These are phyloP conservation scores for Torymus tubicola DNA, from an alignment of 2,888 invertebrate genomes.

Conservation along the genomic window DNA sequence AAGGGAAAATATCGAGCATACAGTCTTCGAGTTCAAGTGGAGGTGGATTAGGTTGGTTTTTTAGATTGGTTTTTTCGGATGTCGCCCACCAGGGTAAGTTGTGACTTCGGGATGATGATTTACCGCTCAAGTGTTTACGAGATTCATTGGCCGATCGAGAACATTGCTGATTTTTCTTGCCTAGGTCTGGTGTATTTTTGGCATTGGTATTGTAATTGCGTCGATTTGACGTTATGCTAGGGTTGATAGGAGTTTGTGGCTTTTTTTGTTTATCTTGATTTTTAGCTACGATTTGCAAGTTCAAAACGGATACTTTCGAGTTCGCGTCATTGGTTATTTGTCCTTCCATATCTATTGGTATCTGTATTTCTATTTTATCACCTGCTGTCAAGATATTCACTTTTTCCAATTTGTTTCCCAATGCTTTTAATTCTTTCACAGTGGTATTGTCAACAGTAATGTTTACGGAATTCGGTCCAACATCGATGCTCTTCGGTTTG, in stretches of 20 bases:
- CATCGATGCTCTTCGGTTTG: neutral
- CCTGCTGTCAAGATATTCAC: slow-evolving; percentile 62
- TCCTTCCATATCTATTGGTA: neutral
- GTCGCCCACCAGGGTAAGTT: slow-evolving; percentile 34
- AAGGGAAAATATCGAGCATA: neutral
- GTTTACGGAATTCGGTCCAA: neutral
- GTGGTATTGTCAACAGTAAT: neutral
- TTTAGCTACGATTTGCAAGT: neutral
- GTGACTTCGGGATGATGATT: neutral
- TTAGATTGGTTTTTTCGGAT: neutral
- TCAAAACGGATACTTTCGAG: slow-evolving; percentile 8
- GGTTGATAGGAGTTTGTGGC: neutral
- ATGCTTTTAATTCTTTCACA: slow-evolving; percentile 49
- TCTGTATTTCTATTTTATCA: slow-evolving; percentile 64
- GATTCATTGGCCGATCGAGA: too few relatives aligned
- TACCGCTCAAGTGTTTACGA: too few relatives aligned
- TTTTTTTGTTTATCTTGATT: neutral
- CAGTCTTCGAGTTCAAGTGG: neutral
- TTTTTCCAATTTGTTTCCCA: neutral
- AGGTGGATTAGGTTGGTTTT: neutral
- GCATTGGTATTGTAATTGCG: too few relatives aligned
- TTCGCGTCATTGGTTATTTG: neutral
- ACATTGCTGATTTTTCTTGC: too few relatives aligned
- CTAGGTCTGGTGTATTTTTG: too few relatives aligned
- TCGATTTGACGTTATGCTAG: neutral